Base-by-base conservation (phyloP, 2,113 vertebrate genomes). In the Elephas maximus region DNA sequence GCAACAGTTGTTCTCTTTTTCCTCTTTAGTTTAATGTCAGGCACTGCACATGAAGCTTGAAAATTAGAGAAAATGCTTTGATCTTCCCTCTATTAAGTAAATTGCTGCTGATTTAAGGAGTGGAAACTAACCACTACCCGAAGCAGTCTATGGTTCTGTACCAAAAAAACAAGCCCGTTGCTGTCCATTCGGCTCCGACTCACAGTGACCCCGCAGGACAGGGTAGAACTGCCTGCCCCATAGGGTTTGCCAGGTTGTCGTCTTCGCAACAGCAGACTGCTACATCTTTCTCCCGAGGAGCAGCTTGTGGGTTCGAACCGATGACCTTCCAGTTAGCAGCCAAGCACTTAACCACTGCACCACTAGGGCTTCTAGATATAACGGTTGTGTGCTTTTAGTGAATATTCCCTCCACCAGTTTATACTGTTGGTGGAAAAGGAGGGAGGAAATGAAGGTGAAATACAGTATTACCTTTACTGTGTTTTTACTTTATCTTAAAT, bases 401-500 rank as follows among this genome's bases (percentile, higher is more conserved):
- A 92, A 37, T 21, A 93, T 51, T 91, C 23, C 67, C 53, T 79
- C 23, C 8, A 37, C 53, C n/a, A 53, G 48, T 81, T 95, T 80
- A 60, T 74, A 65, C 65, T 78, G 15, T 65, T 53, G 45, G 33
- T 76, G 62, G 65, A 87, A 84, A 84, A 26, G 21, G 1, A 9
- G n/a, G 7, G 24, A 18, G 24, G 67, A 62, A 77, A 82, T 57
- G 45, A 48, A 48, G 7, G 48, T 48, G 5, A 48, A 48, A 77
- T 1, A 44, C 44, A 83, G 83, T 73, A 82, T 63, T 45, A 26
- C 48, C 30, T 89, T 89, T 51, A 86, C 82, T 94, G 76, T 89
- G 53, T 74, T 78, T 93, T 83, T 80, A 83, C 63, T 83, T 80
- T 93, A 78, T 78, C 92, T 87, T 77, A 87, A 89, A 76, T 93